A percentile compares a stretch with the other conserved stretches of the same genome.
Conservation (phyloP, 2,113 vertebrate genomes). For the Arenaria interpres region DNA sequence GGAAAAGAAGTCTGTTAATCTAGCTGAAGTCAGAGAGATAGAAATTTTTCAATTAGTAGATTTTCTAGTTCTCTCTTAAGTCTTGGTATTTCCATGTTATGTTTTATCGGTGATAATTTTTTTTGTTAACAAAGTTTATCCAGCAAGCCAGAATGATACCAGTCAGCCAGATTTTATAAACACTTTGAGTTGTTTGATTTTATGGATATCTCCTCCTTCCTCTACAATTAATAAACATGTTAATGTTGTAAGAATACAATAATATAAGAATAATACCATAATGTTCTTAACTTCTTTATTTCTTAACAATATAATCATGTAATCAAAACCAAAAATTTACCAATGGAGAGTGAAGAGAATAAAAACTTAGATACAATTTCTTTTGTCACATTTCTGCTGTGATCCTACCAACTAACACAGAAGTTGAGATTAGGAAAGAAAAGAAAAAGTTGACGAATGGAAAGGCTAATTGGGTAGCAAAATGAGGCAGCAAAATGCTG, state of each 20-base stretch:
- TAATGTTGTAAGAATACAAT: background rate
- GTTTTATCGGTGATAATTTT: background rate
- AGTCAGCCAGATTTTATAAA: background rate
- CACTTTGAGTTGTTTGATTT: too few species aligned
- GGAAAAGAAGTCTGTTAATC: background rate
- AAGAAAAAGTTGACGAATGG: background rate
- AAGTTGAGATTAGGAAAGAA: background rate
- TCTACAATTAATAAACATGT: background rate
- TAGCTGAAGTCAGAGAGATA: background rate
- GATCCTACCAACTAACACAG: background rate
- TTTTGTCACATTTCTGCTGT: background rate
- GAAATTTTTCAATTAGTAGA: background rate
- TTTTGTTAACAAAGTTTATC: background rate
- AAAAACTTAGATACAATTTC: background rate
- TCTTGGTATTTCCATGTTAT: background rate
- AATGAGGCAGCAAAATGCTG: constrained; percentile 1
- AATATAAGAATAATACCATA: background rate
- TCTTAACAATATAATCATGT: background rate
- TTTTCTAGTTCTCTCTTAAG: background rate
- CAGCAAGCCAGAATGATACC: background rate
- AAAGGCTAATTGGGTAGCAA: background rate
- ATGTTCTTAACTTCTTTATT: background rate
- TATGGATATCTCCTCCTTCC: background rate
- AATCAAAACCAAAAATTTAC: background rate
- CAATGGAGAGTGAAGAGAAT: background rate